A percentile compares a stretch with the other conserved stretches of the same genome.
Evolutionary conservation across 30 jellyfish, hydroid and myxozoan genomes (phyloP).

Genomic region (Mastigias papua): DNA sequence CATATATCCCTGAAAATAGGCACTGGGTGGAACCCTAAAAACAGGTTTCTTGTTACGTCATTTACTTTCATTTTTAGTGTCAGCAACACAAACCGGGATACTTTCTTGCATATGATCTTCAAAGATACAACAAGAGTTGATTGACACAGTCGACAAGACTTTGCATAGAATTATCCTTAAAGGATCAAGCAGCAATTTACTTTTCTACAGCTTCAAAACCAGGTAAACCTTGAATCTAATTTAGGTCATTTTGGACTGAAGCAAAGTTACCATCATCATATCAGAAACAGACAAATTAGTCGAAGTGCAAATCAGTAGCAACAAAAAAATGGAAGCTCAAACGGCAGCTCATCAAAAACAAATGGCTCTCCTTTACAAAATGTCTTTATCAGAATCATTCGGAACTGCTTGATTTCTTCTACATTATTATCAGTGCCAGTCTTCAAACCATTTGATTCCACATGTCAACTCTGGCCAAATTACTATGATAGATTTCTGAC

Average conservation of each 20-base stretch:
- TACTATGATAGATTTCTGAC: conserved; percentile 13
- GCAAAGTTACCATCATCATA: not conserved
- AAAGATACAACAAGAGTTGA: not conserved
- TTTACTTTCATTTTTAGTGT: no score
- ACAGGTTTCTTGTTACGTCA: no score
- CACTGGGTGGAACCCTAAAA: no score
- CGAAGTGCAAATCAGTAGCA: not conserved
- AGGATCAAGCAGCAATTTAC: not conserved
- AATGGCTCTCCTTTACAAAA: not conserved
- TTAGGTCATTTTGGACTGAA: not conserved
- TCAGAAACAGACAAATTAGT: not conserved
- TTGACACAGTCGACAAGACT: not conserved
- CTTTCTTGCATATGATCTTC: not conserved
- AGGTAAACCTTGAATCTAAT: not conserved
- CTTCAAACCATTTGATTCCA: conserved; percentile 23
- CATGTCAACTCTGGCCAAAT: conserved; percentile 23
- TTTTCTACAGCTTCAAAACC: not conserved
- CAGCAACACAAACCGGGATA: no score
- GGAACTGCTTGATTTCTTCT: not conserved
- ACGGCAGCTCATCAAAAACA: not conserved
- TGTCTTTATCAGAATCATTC: not conserved
- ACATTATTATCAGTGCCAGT: not conserved
- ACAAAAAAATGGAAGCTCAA: not conserved
- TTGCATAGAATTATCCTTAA: not conserved
- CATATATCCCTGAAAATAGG: no score